Base-by-base conservation (phyloP, 1,140 invertebrate species). In the Ditylenchus dipsaci region DNA sequence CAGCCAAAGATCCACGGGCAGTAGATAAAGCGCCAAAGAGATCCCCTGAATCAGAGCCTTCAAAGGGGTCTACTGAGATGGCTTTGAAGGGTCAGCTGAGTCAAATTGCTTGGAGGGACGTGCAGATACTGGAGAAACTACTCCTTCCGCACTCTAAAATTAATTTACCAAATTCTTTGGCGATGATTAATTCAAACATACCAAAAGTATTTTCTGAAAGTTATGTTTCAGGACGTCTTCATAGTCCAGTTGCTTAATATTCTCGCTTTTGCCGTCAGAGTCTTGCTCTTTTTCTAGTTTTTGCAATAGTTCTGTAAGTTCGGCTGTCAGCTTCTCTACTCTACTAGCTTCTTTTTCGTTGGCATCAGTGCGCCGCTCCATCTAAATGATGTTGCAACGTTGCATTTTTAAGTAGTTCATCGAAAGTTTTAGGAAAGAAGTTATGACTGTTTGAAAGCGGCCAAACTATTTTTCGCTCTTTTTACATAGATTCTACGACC, bases 291-390 rank as follows among this genome's bases (percentile, higher is more conserved):
- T 26, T 7, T 53, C 49, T 8, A 53, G n/a, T 53, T 53, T 53
- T 26, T 53, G n/a, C 49, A 53, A 53, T 7, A 65, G 30, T 33
- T 49, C 43, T 15, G 43, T 26, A 1, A 53, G 33, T 26, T 66
- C n/a, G n/a, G 49, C 33, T 49, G 33, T 23, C 23, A 33, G 66
- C 17, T 65, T 59, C 29, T 69, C 53, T 9, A 74, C 13, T 29
- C 30, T 21, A 15, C 19, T 33, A 17, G 57, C 49, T 26, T 74
- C 72, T 26, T 68, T 63, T 29, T 74, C 71, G 26, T 74, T 78
- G 13, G 59, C 71, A 38, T 57, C 74, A 38, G 75, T 73, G 42
- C 61, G 47, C 7, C 72, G 65, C 27, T 74, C 72, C 33, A 74
- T 23, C 65, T 70, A 29, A 45, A 53, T 7, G n/a, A n/a, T n/a